Base-by-base conservation (phyloP, 2,888 invertebrate genomes). In the Amorpha juglandis region DNA sequence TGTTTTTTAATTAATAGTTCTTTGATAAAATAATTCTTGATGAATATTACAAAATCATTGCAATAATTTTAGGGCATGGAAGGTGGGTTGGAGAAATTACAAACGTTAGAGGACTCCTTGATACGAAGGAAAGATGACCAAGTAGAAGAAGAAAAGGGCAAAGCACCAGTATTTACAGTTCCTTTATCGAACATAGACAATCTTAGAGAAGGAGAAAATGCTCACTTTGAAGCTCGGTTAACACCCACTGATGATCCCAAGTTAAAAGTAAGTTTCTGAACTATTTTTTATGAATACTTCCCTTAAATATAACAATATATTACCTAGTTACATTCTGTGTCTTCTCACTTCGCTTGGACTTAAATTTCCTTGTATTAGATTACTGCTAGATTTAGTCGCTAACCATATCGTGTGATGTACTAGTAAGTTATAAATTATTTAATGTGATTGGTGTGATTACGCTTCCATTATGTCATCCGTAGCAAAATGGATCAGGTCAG, bases 51-150 rank as follows among this genome's bases (percentile, higher is more conserved):
- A 48, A 63, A 27, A 7, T 68, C 66, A 19, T 19, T 19, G 1
- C 69, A 62, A 66, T 64, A 66, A 70, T 78, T 81, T 70, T 74
- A 97, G 95, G 97, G 97, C 91, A 98, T 98, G 98, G 98, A 98
- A 94, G 98, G 98, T 77, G 98, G 98, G 76, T 94, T 98, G 81
- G 98, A 98, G 86, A 98, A 98, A 89, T 96, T 99, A 74, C 98
- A 98, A 89, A 97, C 96, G 70, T 94, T 99, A 75, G 99, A 99
- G 93, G 98, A 98, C 86, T 96, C 98, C 72, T 95, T 97, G 94
- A 94, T 98, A 75, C 96, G 97, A 70, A 95, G 95, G 48, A 95
- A 95, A 78, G 96, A 97, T 74, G 96, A 96, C 71, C 95, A 95
- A 67, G 94, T 95, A 63, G 95, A 95, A 63, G 97, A 97, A 86